phyloP scores from a whole-genome alignment of 1,140 invertebrate species.

The Drosophila sproati region DNA sequence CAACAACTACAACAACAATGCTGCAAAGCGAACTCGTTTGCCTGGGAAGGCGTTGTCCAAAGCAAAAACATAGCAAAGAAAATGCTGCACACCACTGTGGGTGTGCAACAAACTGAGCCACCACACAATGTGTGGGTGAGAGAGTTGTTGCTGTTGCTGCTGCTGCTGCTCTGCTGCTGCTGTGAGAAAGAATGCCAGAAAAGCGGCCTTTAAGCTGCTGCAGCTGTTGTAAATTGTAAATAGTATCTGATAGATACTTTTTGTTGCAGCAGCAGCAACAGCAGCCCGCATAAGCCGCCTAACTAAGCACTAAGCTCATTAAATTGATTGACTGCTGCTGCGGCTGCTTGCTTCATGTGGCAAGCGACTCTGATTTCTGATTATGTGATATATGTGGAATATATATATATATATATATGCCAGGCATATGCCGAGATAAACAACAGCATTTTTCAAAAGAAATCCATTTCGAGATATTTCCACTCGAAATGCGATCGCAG shows the following conservation, averaged over 20 bases:
- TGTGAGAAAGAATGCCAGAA: constrained; percentile 55
- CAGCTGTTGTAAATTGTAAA: constrained; percentile 3
- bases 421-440: background rate
- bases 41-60: constrained; percentile 45
- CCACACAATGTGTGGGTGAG: constrained; percentile 20
- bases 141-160: background rate
- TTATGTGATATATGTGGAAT: constrained; percentile 10
- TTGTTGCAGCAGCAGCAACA: background rate
- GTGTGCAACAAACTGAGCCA: background rate
- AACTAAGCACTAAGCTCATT: constrained; percentile 35
- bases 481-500: constrained; percentile 6
- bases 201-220: constrained; percentile 37
- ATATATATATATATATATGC: background rate
- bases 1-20: constrained; percentile 18
- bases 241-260: constrained; percentile 46
- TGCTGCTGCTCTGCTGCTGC: constrained; percentile 5
- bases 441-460: constrained; percentile 18
- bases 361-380: constrained; percentile 29
- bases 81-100: constrained; percentile 20
- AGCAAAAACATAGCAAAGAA: background rate
- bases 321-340: constrained; percentile 49
- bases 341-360: background rate
- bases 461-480: constrained; percentile 3
- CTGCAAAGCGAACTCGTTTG: constrained; percentile 39
- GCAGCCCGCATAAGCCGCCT: constrained; percentile 42